Conservation (phyloP, 2,888 invertebrate genomes). For the Mechanitis messenoides region DNA sequence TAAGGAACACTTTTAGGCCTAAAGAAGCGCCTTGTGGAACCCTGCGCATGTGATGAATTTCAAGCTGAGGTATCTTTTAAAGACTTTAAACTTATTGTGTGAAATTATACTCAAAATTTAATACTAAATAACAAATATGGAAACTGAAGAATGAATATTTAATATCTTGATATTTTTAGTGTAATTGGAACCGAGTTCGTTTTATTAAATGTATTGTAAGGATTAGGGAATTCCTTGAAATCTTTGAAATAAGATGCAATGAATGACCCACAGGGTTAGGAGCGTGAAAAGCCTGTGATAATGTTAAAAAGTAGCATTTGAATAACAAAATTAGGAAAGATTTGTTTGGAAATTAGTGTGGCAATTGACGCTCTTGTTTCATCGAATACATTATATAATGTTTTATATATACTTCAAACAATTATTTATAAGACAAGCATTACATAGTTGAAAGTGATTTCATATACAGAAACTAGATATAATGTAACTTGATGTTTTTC, state of each 20-base stretch:
- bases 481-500: constrained; percentile 49
- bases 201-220: constrained; percentile 29
- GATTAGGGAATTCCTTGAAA: constrained; percentile 39
- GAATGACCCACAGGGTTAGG: constrained; percentile 59
- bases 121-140: constrained; percentile 14
- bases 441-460: constrained; percentile 52
- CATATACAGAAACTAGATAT: constrained; percentile 38
- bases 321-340: constrained; percentile 40
- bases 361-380: constrained; percentile 54
- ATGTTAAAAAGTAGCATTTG: constrained; percentile 54
- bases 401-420: constrained; percentile 47
- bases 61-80: constrained; percentile 13
- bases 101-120: constrained; percentile 22
- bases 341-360: constrained; percentile 43
- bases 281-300: constrained; percentile 70
- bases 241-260: constrained; percentile 64
- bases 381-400: constrained; percentile 17
- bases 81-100: constrained; percentile 22
- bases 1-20: constrained; percentile 41
- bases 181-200: constrained; percentile 35
- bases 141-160: constrained; percentile 18
- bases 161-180: constrained; percentile 20
- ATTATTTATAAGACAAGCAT: constrained; percentile 42
- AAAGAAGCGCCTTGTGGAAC: constrained; percentile 47
- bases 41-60: constrained; percentile 27